Evolutionary conservation across 64 coral and sea anemone genomes (phyloP).

Genomic region (Dendrophyllia cribrosa): DNA sequence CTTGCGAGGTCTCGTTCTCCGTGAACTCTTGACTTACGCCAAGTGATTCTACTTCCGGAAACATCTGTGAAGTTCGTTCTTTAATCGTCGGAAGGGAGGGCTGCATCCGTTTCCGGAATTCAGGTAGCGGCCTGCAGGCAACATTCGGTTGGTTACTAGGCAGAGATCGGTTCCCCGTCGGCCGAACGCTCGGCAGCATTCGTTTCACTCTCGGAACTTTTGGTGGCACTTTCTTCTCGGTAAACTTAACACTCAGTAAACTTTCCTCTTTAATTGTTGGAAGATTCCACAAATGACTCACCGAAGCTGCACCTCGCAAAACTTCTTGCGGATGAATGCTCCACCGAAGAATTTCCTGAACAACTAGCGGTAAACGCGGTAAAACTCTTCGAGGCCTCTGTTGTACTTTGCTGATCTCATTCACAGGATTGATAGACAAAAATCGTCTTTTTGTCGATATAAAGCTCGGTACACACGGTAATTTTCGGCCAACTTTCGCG

Average conservation of each 20-base stretch:
- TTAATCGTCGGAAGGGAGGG: neutral
- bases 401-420: neutral
- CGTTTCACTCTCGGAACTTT: neutral
- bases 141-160: neutral
- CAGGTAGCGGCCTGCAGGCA: neutral
- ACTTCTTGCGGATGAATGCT: neutral
- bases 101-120: neutral
- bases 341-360: neutral
- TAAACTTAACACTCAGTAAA: neutral
- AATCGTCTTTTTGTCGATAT: neutral
- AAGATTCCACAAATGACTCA: neutral
- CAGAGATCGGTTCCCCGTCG: neutral
- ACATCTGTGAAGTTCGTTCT: neutral
- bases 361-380: neutral
- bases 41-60: neutral
- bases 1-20: no score
- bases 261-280: neutral
- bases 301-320: slow-evolving; percentile 4
- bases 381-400: neutral
- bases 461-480: neutral
- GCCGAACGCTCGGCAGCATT: neutral
- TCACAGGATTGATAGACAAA: neutral
- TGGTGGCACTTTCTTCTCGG: neutral
- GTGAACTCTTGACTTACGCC: no score
- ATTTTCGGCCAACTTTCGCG: neutral